Percentiles rank a stretch among this genome's conserved stretches.
phyloP scores from a whole-genome alignment of 2,113 vertebrate species.

The Lontra canadensis region DNA sequence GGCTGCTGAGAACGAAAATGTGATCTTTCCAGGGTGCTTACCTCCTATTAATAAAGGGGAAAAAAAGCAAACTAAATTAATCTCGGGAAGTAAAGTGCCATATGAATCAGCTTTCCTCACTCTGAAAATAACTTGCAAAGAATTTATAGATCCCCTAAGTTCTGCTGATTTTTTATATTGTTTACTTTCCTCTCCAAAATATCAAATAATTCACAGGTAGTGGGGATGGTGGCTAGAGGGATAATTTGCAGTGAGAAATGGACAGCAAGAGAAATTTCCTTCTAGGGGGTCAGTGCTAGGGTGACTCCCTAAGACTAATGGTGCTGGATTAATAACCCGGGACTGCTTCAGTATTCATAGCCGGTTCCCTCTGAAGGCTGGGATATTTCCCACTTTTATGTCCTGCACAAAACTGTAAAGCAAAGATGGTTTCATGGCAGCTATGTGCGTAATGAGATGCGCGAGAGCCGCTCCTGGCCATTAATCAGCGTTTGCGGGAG shows the following conservation, averaged over 20 bases:
- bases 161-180: slow-evolving; percentile 78
- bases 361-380: slow-evolving; percentile 50
- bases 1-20: slow-evolving; percentile 56
- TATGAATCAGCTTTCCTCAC: slow-evolving; percentile 71
- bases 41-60: slow-evolving; percentile 65
- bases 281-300: slow-evolving; percentile 56
- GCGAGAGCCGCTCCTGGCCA: slow-evolving; percentile 48
- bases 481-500: slow-evolving; percentile 66
- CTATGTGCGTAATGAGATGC: slow-evolving; percentile 65
- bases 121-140: slow-evolving; percentile 77
- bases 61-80: slow-evolving; percentile 70
- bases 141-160: slow-evolving; percentile 79
- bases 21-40: slow-evolving; percentile 68
- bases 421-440: slow-evolving; percentile 70
- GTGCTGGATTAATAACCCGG: slow-evolving; percentile 62
- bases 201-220: slow-evolving; percentile 73
- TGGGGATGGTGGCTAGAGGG: slow-evolving; percentile 58
- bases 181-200: slow-evolving; percentile 77
- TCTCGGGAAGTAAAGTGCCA: slow-evolving; percentile 71
- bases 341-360: slow-evolving; percentile 69
- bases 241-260: slow-evolving; percentile 75
- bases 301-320: slow-evolving; percentile 54
- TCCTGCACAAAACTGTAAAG: slow-evolving; percentile 66
- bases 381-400: slow-evolving; percentile 71
- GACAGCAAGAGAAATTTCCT: slow-evolving; percentile 56